These are phyloP conservation scores for Drosophila bipectinata DNA, from an alignment of 1,140 invertebrate genomes.

Conservation along the genomic window DNA sequence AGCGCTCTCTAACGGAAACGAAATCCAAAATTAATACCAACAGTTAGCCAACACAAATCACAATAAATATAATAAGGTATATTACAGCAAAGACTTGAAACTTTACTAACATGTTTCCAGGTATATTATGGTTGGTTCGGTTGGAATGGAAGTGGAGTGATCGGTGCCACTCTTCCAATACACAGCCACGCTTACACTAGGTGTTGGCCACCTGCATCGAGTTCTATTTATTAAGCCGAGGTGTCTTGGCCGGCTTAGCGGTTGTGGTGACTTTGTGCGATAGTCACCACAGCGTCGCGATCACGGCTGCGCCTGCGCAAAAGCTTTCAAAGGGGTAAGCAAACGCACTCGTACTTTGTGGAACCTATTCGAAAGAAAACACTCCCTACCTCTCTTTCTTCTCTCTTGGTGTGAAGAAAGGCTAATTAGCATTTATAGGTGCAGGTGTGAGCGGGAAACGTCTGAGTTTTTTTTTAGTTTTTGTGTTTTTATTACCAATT, in stretches of 20 bases:
- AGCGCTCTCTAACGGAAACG: constrained; percentile 56
- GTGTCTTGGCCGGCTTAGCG: constrained; percentile 48
- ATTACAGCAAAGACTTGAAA: constrained; percentile 7
- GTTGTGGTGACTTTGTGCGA: constrained; percentile 52
- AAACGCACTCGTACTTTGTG: constrained; percentile 31
- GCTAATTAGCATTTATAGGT: constrained; percentile 67
- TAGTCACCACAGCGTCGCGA: constrained; percentile 33
- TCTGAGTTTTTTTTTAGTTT: constrained; percentile 1
- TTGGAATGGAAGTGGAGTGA: constrained; percentile 57
- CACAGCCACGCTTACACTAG: constrained; percentile 84
- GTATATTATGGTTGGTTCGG: constrained; percentile 35
- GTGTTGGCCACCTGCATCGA: constrained; percentile 80
- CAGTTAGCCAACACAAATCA: constrained; percentile 48
- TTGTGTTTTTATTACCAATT: constrained; percentile 11
- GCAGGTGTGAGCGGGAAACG: constrained; percentile 45
- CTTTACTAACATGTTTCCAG: constrained; percentile 61
- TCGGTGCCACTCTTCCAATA: constrained; percentile 80
- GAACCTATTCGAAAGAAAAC: constrained; percentile 66
- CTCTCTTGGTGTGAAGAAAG: constrained; percentile 60
- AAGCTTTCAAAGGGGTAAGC: constrained; percentile 64
- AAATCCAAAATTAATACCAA: constrained; percentile 11
- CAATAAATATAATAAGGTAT: not conserved
- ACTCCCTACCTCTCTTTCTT: constrained; percentile 5
- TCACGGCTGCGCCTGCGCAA: constrained; percentile 48
- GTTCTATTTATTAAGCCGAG: constrained; percentile 84